phyloP scores from a whole-genome alignment of 2,888 invertebrate genomes.

The Ceraclea dissimilis region DNA sequence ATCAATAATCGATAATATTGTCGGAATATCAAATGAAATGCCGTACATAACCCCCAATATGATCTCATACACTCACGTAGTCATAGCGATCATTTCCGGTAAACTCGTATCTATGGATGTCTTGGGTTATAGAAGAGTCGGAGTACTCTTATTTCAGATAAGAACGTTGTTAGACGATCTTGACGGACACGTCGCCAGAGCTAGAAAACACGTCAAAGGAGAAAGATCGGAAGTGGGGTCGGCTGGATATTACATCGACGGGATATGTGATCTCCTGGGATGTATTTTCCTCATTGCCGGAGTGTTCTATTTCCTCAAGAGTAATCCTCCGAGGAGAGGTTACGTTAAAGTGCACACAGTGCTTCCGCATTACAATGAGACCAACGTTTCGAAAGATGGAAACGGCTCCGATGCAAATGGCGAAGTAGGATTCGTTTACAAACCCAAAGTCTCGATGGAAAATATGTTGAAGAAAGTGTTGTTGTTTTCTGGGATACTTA shows the following conservation, averaged over 20 bases:
- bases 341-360: constrained; percentile 60
- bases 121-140: constrained; percentile 62
- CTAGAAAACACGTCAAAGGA: constrained; percentile 64
- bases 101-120: constrained; percentile 68
- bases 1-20: constrained; percentile 59
- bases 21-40: constrained; percentile 54
- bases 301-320: constrained; percentile 58
- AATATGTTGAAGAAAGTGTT: constrained; percentile 58
- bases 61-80: constrained; percentile 74
- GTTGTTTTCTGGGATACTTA: constrained; percentile 61
- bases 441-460: constrained; percentile 59
- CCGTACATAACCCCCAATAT: constrained; percentile 70
- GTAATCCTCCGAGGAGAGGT: constrained; percentile 65
- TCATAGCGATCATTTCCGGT: constrained; percentile 66
- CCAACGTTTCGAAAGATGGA: constrained; percentile 39
- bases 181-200: constrained; percentile 80
- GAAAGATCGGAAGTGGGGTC: constrained; percentile 76
- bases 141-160: constrained; percentile 69
- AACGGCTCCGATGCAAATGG: constrained; percentile 30
- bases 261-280: constrained; percentile 72
- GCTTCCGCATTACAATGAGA: constrained; percentile 42
- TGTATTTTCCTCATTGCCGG: constrained; percentile 65
- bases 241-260: constrained; percentile 75
- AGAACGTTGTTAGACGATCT: constrained; percentile 78
- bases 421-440: constrained; percentile 54